Percentiles rank a stretch among this genome's conserved stretches.
These are phyloP conservation scores for Masnerella sp. DNA, from an alignment of 2,888 invertebrate genomes.

Conservation along the genomic window DNA sequence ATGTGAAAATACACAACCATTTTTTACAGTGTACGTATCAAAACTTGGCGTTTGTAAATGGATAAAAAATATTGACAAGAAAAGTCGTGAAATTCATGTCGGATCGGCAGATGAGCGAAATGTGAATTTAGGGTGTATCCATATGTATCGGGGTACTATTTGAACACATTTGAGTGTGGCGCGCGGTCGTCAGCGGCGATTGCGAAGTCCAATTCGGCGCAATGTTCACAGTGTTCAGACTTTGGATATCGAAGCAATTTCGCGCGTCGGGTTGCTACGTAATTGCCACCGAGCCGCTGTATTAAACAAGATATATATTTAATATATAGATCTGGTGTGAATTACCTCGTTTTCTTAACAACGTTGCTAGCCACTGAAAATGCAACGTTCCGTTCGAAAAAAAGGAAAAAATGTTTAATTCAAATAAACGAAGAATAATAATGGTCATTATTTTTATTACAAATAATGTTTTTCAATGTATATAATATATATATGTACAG, in stretches of 20 bases:
- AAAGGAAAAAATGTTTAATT: conserved; percentile 14
- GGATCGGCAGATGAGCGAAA: conserved; percentile 69
- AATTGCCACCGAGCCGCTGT: conserved; percentile 72
- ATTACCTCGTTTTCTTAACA: conserved; percentile 67
- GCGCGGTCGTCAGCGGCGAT: conserved; percentile 72
- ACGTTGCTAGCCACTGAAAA: conserved; percentile 73
- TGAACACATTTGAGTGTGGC: conserved; percentile 77
- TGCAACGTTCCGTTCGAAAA: conserved; percentile 67
- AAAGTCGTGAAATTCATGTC: conserved; percentile 66
- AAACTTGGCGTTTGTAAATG: conserved; percentile 53
- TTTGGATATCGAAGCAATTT: conserved; percentile 58
- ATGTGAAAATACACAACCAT: too few species aligned
- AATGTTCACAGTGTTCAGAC: conserved; percentile 14
- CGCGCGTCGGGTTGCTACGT: conserved; percentile 55
- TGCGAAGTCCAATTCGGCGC: conserved; percentile 67
- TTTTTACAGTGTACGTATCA: too few species aligned
- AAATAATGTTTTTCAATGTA: conserved; percentile 42
- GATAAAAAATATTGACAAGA: conserved; percentile 46
- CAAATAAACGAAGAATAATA: conserved; percentile 36
- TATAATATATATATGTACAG: conserved; percentile 47
- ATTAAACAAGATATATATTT: conserved; percentile 67
- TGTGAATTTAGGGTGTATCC: conserved; percentile 59
- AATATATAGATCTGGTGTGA: conserved; percentile 69
- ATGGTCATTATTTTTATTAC: conserved; percentile 40
- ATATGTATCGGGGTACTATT: conserved; percentile 56